phyloP scores from a whole-genome alignment of 2,113 vertebrate genomes.

The Gasterosteus aculeatus region DNA sequence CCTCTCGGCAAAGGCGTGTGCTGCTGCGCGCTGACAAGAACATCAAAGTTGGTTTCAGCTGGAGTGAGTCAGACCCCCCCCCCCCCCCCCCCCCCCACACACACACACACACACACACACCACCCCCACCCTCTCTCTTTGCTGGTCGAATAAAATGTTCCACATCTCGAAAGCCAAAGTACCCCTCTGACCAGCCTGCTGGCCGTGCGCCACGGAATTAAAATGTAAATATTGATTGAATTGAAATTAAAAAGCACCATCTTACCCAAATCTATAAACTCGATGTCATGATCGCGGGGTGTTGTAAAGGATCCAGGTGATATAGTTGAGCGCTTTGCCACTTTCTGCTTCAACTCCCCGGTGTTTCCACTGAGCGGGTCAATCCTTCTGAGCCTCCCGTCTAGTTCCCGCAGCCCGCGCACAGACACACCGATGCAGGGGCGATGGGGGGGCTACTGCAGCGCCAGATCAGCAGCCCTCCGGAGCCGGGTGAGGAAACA shows the following conservation, averaged over 20 bases:
- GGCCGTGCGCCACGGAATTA: conserved; percentile 9
- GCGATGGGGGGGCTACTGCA: conserved; percentile 22
- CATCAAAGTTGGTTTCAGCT: conserved; percentile 63
- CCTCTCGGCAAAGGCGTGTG: conserved; percentile 5
- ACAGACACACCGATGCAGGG: conserved; percentile 23
- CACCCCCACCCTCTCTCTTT: conserved; percentile 23
- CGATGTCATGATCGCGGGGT: conserved; percentile 61
- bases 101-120: too few relatives aligned
- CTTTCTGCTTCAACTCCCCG: conserved; percentile 69
- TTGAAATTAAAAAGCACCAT: conserved; percentile 22
- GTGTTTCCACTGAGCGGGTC: conserved; percentile 46
- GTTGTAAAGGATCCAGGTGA: conserved; percentile 61
- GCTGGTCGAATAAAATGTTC: conserved; percentile 18
- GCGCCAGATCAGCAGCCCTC: conserved; percentile 26
- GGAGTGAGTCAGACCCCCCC: conserved; percentile 34
- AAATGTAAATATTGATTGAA: conserved; percentile 39
- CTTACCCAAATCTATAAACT: conserved; percentile 78
- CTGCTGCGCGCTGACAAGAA: conserved; percentile 24
- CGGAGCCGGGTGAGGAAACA: conserved; percentile 41
- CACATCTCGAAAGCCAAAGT: conserved; percentile 33
- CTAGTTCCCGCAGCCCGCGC: conserved; percentile 49
- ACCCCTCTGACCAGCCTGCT: conserved; percentile 39
- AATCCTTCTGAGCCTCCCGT: conserved; percentile 58
- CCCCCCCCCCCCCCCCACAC: too few relatives aligned
- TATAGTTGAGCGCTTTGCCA: conserved; percentile 35